phyloP scores from a whole-genome alignment of 2,113 vertebrate species.

The Progne subis region DNA sequence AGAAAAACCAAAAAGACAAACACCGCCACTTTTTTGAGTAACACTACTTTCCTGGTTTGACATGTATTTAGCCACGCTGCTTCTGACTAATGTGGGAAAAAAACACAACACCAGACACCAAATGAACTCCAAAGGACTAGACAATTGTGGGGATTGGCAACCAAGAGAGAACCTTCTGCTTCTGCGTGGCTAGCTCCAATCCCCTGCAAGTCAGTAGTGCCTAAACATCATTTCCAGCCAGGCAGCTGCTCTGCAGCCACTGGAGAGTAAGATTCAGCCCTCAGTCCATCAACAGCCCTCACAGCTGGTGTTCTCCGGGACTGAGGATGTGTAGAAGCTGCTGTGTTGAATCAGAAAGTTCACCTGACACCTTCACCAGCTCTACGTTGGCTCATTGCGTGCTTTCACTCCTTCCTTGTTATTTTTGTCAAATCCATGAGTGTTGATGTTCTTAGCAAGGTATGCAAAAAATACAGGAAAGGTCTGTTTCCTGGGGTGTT shows the following conservation, averaged over 20 bases:
- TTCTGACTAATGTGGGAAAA: neutral
- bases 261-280: neutral
- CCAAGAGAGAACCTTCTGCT: neutral
- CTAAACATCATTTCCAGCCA: constrained; percentile 24
- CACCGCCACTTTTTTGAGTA: neutral
- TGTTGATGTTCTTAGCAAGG: neutral
- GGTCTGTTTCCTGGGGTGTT: neutral
- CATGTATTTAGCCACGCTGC: constrained; percentile 7
- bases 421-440: neutral
- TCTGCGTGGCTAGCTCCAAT: neutral
- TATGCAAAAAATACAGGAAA: neutral
- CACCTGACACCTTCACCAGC: constrained; percentile 13
- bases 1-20: neutral
- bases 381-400: neutral
- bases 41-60: neutral
- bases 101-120: neutral
- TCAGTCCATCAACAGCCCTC: neutral
- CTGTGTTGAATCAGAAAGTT: neutral
- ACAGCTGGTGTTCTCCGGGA: neutral
- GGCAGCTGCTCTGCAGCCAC: neutral
- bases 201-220: constrained; percentile 31
- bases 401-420: constrained; percentile 22
- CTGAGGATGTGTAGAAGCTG: neutral
- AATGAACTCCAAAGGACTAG: neutral
- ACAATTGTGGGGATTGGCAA: neutral